phyloP scores from a whole-genome alignment of 2,797 vertebrate genomes.

The Siniperca scherzeri region DNA sequence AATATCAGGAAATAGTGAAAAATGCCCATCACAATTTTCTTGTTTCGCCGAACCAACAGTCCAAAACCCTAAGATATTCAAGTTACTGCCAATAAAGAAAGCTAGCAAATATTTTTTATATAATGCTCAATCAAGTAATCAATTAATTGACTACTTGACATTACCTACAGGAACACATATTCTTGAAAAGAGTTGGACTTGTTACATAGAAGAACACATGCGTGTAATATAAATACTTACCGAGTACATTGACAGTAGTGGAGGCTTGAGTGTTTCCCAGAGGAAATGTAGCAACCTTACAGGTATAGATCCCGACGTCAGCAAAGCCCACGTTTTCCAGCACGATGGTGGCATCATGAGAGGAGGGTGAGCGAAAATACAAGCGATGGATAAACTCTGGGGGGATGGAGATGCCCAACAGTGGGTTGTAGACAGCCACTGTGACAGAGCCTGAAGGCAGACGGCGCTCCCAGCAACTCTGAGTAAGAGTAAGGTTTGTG shows the following conservation, averaged over 20 bases:
- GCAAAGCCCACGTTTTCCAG: conserved; percentile 93
- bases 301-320: conserved; percentile 95
- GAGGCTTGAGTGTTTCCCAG: conserved; percentile 95
- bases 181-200: background rate
- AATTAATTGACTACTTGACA: background rate
- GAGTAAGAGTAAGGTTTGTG: conserved; percentile 92
- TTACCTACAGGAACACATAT: background rate
- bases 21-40: background rate
- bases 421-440: conserved; percentile 95
- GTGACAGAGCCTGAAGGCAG: conserved; percentile 90
- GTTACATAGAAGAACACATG: background rate
- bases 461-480: conserved; percentile 96
- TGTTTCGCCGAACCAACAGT: background rate
- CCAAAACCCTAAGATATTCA: background rate
- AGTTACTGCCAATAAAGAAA: background rate
- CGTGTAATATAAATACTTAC: conserved; percentile 81
- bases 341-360: conserved; percentile 93
- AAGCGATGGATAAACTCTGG: conserved; percentile 91
- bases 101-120: background rate
- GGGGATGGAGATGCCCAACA: conserved; percentile 93
- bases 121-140: background rate
- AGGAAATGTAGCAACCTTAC: conserved; percentile 97
- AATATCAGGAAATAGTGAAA: too few species aligned
- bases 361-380: conserved; percentile 92
- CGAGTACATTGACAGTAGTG: conserved; percentile 92